Evolutionary conservation across 2,888 invertebrate genomes (phyloP), one percentile per base, ranked within the genome.

Genomic region (Stenolophus ochropezus): DNA sequence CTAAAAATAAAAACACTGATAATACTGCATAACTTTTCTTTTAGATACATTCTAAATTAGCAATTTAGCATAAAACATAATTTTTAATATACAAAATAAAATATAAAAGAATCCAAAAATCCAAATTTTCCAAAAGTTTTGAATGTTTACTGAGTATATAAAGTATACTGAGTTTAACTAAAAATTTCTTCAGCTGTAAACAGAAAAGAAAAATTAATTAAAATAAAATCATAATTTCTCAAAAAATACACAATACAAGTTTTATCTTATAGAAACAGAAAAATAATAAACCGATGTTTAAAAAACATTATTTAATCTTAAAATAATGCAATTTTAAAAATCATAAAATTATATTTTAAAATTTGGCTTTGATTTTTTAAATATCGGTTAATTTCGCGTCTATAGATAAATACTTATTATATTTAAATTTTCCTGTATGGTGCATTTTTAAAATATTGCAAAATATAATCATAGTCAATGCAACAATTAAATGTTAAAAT

Each of bases 391-490:
- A n/a, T n/a, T n/a, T n/a, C n/a, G n/a, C n/a, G n/a, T 23, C 11
- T 58, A 25, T 61, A 4, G n/a, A 61, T 61, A 61, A 58, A 61
- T 16, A 61, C 6, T 27, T 23, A 61, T 61, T 61, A 61, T 61
- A 61, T 61, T 61, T 25, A 58, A 21, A 23, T 11, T 20, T 23
- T 21, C 23, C 1, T 23, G 61, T 61, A 61, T 25, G 61, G 25
- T 61, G 61, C 23, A 49, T 73, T 73, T 73, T 73, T 23, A 16
- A 16, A 73, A 75, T 74, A 75, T 25, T 53, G 75, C 53, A 75
- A 23, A 73, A 73, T 47, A 73, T 73, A 73, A 73, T 47, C 73
- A 73, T 73, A 73, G 73, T 73, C 49, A 73, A 20, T 73, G 73
- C 73, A 51, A 49, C 33, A 49, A 73, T 47, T 11, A 27, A 75